These are phyloP conservation scores for Cololabis saira DNA, from an alignment of 2,113 vertebrate genomes.

Conservation along the genomic window DNA sequence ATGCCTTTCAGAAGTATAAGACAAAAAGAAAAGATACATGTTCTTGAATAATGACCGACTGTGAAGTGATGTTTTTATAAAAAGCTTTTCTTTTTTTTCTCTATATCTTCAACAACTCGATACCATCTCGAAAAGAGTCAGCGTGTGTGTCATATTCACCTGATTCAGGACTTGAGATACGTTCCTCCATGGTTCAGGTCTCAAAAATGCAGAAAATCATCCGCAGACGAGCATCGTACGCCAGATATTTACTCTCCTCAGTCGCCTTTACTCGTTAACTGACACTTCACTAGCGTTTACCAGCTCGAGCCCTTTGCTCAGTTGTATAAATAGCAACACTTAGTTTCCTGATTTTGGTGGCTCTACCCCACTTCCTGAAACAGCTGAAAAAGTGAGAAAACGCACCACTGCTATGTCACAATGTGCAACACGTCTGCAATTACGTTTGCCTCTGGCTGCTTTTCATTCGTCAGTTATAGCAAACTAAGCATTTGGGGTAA, in stretches of 20 bases:
- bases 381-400: constrained; percentile 72
- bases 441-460: background rate
- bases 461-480: too few relatives aligned
- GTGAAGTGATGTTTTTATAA: too few relatives aligned
- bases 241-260: constrained; percentile 5
- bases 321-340: constrained; percentile 77
- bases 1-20: background rate
- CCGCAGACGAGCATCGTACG: constrained; percentile 27
- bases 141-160: constrained; percentile 48
- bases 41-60: background rate
- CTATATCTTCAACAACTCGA: background rate
- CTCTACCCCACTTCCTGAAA: constrained; percentile 83
- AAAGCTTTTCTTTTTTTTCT: background rate
- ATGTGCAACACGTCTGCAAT: constrained; percentile 14
- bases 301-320: constrained; percentile 35
- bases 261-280: constrained; percentile 17
- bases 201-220: constrained; percentile 36
- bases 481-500: background rate
- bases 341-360: constrained; percentile 81
- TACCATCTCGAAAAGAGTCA: background rate
- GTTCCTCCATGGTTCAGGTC: constrained; percentile 65
- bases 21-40: background rate
- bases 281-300: constrained; percentile 38
- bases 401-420: constrained; percentile 22
- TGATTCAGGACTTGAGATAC: constrained; percentile 20